A percentile compares a stretch with the other conserved stretches of the same genome.
Evolutionary conservation across 2,888 invertebrate genomes (phyloP).

Genomic region (Desoria tigrina): DNA sequence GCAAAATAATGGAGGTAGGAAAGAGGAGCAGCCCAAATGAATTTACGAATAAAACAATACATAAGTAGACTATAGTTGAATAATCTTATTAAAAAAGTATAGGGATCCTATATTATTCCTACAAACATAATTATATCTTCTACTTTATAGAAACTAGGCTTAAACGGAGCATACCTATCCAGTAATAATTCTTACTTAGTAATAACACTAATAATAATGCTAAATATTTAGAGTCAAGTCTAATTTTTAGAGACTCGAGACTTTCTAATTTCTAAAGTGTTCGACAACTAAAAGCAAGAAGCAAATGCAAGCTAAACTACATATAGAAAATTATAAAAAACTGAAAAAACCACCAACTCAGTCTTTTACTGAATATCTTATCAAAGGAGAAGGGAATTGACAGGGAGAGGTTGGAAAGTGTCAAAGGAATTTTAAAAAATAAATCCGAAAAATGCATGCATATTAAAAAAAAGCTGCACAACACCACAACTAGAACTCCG

Average conservation of each 20-base stretch:
- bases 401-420: slow-evolving; percentile 1
- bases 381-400: not conserved
- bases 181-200: slow-evolving; percentile 13
- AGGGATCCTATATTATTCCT: slow-evolving; percentile 26
- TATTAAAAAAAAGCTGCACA: too few relatives aligned
- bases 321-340: too few relatives aligned
- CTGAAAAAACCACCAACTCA: too few relatives aligned
- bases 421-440: slow-evolving; percentile 4
- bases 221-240: slow-evolving; percentile 1
- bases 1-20: not conserved
- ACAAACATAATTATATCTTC: slow-evolving; percentile 11
- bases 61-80: slow-evolving; percentile 21
- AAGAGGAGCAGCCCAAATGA: slow-evolving; percentile 34
- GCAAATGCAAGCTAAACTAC: too few relatives aligned
- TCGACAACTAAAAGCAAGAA: too few relatives aligned
- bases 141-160: slow-evolving; percentile 19
- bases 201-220: slow-evolving; percentile 12
- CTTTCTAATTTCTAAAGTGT: not conserved
- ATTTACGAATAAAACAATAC: slow-evolving; percentile 14
- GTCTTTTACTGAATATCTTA: too few relatives aligned
- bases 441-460: slow-evolving; percentile 11
- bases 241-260: not conserved
- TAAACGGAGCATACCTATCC: slow-evolving; percentile 21
- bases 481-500: not conserved
- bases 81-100: slow-evolving; percentile 28